Evolutionary conservation across 2,113 vertebrate species (phyloP).

Genomic region (Sylvietta virens): DNA sequence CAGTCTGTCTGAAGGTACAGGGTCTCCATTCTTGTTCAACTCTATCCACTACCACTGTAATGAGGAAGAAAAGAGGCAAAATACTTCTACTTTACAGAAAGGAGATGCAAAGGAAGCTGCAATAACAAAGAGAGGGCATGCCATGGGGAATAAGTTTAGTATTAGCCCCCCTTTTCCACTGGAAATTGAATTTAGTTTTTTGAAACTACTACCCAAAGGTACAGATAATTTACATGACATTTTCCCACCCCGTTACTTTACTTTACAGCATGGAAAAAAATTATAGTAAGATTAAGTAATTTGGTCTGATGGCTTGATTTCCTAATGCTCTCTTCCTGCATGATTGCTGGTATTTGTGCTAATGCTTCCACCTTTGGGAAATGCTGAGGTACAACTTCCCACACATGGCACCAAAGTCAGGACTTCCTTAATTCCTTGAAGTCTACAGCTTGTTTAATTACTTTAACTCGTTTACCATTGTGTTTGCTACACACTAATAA

Average conservation of each 20-base stretch:
- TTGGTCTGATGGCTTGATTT: constrained; percentile 9
- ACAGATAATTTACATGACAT: background rate
- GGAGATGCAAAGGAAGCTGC: background rate
- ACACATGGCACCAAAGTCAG: background rate
- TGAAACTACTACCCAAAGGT: background rate
- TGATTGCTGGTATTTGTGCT: background rate
- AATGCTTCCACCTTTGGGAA: constrained; percentile 19
- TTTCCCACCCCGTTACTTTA: background rate
- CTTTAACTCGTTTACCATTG: background rate
- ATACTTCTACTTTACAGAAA: background rate
- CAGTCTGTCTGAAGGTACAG: background rate
- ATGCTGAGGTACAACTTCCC: background rate
- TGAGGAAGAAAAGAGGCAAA: background rate
- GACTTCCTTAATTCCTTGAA: background rate
- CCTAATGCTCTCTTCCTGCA: background rate
- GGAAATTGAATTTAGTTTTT: background rate
- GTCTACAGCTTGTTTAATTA: background rate
- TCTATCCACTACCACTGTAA: background rate
- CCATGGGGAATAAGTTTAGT: background rate
- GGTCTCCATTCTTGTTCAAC: background rate
- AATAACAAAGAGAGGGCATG: background rate
- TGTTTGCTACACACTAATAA: background rate
- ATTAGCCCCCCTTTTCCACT: background rate
- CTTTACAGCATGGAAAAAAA: background rate
- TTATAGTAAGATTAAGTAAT: background rate